Percentiles rank a stretch among this genome's conserved stretches.
phyloP scores from a whole-genome alignment of 1,140 invertebrate species.

The Probaryconus sp. region DNA sequence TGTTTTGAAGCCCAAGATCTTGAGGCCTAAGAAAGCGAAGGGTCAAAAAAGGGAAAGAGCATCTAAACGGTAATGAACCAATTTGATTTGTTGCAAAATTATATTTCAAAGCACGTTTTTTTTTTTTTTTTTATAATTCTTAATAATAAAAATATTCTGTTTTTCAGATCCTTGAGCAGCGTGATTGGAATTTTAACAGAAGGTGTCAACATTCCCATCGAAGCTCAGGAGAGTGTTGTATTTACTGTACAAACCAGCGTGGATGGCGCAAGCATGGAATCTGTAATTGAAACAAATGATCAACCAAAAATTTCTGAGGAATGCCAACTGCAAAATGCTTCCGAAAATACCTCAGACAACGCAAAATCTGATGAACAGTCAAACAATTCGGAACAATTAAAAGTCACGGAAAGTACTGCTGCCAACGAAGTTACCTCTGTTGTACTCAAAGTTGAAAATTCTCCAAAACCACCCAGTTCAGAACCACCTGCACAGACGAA shows the following conservation, averaged over 20 bases:
- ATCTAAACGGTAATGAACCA: constrained; percentile 61
- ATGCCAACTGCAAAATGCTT: background rate
- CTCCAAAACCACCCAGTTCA: background rate
- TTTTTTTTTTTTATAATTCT: background rate
- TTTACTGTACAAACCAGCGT: constrained; percentile 70
- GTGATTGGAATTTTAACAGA: constrained; percentile 77
- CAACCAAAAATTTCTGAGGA: constrained; percentile 26
- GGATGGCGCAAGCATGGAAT: constrained; percentile 53
- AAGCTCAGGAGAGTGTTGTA: constrained; percentile 71
- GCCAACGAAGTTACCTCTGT: too few species aligned
- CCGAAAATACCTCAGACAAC: background rate
- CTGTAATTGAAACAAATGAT: constrained; percentile 31
- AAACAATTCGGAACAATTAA: constrained; percentile 6
- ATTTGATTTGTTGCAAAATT: constrained; percentile 2
- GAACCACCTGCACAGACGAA: constrained; percentile 48
- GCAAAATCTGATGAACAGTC: background rate
- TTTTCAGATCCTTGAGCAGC: constrained; percentile 68
- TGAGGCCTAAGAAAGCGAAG: constrained; percentile 71
- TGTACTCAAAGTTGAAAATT: too few species aligned
- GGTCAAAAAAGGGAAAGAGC: constrained; percentile 65
- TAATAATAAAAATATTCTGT: constrained; percentile 3
- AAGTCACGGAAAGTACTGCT: background rate
- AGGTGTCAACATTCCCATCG: constrained; percentile 73
- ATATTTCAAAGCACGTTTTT: background rate
- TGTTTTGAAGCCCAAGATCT: constrained; percentile 67